Evolutionary conservation across 2,888 invertebrate genomes (phyloP), one percentile per base, ranked within the genome.

Genomic region (Drosophila barbarae): DNA sequence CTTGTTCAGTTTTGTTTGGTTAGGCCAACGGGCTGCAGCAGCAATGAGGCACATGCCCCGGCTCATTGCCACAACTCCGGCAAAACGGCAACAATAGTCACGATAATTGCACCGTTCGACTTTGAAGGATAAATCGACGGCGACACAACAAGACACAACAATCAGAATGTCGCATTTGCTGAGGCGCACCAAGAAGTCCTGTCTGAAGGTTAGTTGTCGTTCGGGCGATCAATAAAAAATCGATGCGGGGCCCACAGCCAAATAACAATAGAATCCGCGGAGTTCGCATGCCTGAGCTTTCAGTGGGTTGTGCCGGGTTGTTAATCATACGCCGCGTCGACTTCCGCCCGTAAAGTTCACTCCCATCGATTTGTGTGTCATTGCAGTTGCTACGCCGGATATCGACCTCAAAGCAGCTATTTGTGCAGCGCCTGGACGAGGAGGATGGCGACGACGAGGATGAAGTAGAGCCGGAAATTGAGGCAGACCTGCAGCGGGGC

Each of bases 171-270:
- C 88, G 68, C 84, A 89, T 69, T 78, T 89, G 73, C 80, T 89
- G 42, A 88, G 86, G 75, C 87, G 88, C 80, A 89, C 88, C 64
- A 89, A 88, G 72, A 89, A 89, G 67, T 88, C 89, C 72, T 89
- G 88, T 72, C 77, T 88, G 61, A 89, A 89, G 87, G 88, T 89
- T 80, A 89, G 86, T 74, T 21, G 35, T 34, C 36, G 47, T n/a
- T 7, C 44, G 63, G 66, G 46, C 41, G 78, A 82, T 79, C 78
- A 64, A 80, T 83, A 76, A 74, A 74, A 74, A 74, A 78, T 81
- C 81, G 71, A 77, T 80, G 38, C 36, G 51, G 38, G 4, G 10
- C 5, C 57, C 42, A 15, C 10, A 38, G 39, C 38, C 39, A 52
- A 41, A 41, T 32, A 47, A 52, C 63, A 47, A 42, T 59, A 56